phyloP scores from a whole-genome alignment of 2,113 vertebrate species.

The Gymnocephalus cernua region DNA sequence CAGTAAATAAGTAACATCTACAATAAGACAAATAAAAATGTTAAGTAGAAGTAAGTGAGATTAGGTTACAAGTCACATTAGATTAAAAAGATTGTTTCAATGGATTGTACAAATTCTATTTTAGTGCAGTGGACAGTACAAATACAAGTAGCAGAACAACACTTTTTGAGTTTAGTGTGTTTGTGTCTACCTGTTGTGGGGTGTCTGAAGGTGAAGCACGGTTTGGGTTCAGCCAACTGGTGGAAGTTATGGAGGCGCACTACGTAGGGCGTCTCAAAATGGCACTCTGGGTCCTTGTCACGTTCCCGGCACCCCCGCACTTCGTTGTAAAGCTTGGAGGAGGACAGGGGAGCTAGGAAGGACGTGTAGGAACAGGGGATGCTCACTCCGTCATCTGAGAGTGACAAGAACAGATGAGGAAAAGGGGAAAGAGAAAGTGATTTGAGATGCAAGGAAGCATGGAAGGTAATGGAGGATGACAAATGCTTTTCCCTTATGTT shows the following conservation, averaged over 20 bases:
- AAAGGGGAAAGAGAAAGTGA: conserved; percentile 21
- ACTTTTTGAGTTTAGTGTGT: background rate
- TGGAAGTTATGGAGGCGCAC: conserved; percentile 95
- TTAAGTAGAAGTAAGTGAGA: no score
- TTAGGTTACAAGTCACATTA: no score
- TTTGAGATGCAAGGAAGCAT: conserved; percentile 30
- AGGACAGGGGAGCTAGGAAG: conserved; percentile 92
- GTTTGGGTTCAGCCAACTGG: conserved; percentile 89
- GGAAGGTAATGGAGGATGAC: conserved; percentile 10
- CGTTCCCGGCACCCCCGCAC: conserved; percentile 91
- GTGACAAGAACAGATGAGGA: background rate
- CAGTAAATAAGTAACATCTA: no score
- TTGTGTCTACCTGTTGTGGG: conserved; percentile 85
- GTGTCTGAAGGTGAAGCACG: conserved; percentile 92
- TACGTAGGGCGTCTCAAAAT: conserved; percentile 95
- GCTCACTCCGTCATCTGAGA: conserved; percentile 89
- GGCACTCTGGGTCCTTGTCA: conserved; percentile 90
- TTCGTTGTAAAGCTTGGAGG: conserved; percentile 96
- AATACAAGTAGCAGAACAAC: no score
- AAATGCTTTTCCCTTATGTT: background rate
- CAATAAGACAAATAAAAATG: no score
- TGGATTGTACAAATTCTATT: no score
- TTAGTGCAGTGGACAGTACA: no score
- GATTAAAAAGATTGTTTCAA: no score
- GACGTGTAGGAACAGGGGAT: conserved; percentile 93